Conservation (phyloP, 2,888 invertebrate species). For the Glaucopsyche alexis region DNA sequence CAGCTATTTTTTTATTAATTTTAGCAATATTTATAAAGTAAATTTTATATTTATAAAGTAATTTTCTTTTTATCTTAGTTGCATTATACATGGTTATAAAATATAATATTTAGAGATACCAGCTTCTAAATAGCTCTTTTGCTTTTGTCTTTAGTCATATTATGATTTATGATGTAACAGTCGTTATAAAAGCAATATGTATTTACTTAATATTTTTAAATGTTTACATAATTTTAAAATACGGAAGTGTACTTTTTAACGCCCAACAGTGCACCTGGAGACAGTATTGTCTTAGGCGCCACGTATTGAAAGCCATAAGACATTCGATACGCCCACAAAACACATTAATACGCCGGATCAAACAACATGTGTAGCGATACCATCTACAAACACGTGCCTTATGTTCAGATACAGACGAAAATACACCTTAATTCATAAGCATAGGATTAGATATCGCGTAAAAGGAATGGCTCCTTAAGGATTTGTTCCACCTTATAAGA, state of each 20-base stretch:
- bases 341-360: slow-evolving; percentile 71
- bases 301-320: slow-evolving; percentile 54
- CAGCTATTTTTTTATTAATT: background rate
- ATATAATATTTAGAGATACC: no score
- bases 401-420: slow-evolving; percentile 33
- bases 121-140: background rate
- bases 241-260: slow-evolving; percentile 40
- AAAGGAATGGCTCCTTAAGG: slow-evolving; percentile 12
- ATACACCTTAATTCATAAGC: slow-evolving; percentile 37
- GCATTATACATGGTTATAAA: no score
- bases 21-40: no score
- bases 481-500: slow-evolving; percentile 30
- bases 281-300: slow-evolving; percentile 60
- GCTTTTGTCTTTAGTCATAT: background rate
- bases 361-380: slow-evolving; percentile 69
- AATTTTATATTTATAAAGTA: no score
- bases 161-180: background rate
- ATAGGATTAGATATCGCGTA: slow-evolving; percentile 36
- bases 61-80: no score
- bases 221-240: slow-evolving; percentile 12
- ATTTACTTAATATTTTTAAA: slow-evolving; percentile 19
- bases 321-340: slow-evolving; percentile 74
- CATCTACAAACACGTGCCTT: slow-evolving; percentile 65
- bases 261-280: slow-evolving; percentile 40
- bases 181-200: background rate